Conservation (phyloP, 2,797 vertebrate genomes). For the Acanthurus lineatus region DNA sequence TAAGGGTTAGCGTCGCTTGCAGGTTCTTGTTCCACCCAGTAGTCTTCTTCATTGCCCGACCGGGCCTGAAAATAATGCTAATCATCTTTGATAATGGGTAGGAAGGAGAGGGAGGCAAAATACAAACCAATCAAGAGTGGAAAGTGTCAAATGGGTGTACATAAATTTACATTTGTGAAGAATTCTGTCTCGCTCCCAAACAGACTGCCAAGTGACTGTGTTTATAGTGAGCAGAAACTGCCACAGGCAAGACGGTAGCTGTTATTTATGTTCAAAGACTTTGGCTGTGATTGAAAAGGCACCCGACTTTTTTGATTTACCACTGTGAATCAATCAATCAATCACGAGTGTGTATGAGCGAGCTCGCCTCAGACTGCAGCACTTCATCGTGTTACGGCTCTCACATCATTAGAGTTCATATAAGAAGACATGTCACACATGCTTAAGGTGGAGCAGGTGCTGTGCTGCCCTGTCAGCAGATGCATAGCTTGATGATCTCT, state of each 20-base stretch:
- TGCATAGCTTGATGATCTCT: conserved; percentile 7
- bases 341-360: conserved; percentile 50
- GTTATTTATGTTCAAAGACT: conserved; percentile 76
- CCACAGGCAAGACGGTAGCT: conserved; percentile 61
- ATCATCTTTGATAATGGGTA: conserved; percentile 77
- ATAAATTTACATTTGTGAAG: conserved; percentile 75
- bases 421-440: conserved; percentile 14
- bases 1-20: conserved; percentile 60
- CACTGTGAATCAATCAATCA: conserved; percentile 70
- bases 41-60: conserved; percentile 58
- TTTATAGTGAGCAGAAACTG: conserved; percentile 60
- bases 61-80: conserved; percentile 70
- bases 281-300: conserved; percentile 69
- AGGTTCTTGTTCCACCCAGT: conserved; percentile 61
- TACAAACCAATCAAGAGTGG: conserved; percentile 74
- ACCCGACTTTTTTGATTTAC: conserved; percentile 67
- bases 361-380: conserved; percentile 31
- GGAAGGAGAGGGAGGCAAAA: conserved; percentile 66
- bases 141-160: conserved; percentile 76
- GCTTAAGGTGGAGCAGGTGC: conserved; percentile 12
- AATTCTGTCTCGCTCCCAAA: conserved; percentile 49
- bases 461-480: conserved; percentile 13
- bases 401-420: conserved; percentile 36
- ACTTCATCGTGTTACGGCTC: conserved; percentile 27
- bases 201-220: conserved; percentile 55